Conservation (phyloP, 2,797 vertebrate genomes). For the Cynopterus sphinx region DNA sequence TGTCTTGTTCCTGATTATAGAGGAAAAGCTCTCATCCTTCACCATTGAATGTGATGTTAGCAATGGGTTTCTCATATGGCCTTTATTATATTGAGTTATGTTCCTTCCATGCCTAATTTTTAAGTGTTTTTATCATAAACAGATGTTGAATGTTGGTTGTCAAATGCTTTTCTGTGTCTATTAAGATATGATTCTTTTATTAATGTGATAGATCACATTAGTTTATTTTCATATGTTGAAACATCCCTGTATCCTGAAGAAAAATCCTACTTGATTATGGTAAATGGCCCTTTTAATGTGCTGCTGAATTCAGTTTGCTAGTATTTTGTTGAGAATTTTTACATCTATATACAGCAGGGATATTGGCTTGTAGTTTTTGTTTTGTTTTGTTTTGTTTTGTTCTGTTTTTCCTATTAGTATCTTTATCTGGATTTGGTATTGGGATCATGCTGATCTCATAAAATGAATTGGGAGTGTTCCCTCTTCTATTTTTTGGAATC, state of each 20-base stretch:
- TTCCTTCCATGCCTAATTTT: background rate
- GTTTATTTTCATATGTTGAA: background rate
- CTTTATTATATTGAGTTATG: background rate
- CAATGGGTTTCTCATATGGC: background rate
- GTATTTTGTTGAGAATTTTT: background rate
- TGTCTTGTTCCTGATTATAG: background rate
- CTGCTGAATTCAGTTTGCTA: background rate
- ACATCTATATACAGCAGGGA: background rate
- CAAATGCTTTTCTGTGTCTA: background rate
- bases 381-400: too few relatives aligned
- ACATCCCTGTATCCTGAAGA: background rate
- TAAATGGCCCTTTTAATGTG: background rate
- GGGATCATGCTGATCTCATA: background rate
- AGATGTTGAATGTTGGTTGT: background rate
- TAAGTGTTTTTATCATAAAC: background rate
- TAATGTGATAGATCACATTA: background rate
- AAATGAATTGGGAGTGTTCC: background rate
- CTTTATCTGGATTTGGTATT: background rate
- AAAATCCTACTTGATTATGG: background rate
- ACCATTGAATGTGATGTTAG: background rate
- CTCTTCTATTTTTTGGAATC: background rate
- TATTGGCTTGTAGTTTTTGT: background rate
- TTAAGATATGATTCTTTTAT: background rate
- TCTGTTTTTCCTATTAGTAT: background rate
- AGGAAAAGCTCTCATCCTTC: background rate